These are phyloP conservation scores for Adrianichthys oophorus DNA, from an alignment of 2,797 vertebrate species.

Conservation along the genomic window DNA sequence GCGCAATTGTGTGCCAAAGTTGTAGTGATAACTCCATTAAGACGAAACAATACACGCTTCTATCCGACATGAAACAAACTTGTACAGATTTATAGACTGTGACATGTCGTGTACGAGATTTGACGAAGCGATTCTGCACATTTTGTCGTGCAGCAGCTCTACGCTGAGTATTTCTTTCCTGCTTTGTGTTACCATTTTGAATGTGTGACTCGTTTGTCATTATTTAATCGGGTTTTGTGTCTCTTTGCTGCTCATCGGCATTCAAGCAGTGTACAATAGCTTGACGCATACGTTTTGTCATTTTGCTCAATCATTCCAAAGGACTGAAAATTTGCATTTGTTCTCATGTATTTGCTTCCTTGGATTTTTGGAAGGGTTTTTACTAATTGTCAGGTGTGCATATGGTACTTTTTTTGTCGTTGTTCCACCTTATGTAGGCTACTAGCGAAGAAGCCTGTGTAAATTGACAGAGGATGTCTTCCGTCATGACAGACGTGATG, in stretches of 20 bases:
- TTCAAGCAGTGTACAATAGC: constrained; percentile 68
- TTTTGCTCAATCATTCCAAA: constrained; percentile 82
- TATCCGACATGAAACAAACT: constrained; percentile 69
- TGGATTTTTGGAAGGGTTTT: constrained; percentile 68
- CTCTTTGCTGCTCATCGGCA: constrained; percentile 64
- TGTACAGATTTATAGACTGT: constrained; percentile 83
- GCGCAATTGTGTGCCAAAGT: constrained; percentile 79
- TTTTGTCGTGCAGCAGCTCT: constrained; percentile 63
- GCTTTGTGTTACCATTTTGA: constrained; percentile 69
- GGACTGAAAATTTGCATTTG: constrained; percentile 75
- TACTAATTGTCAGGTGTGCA: constrained; percentile 71
- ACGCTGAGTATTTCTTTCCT: constrained; percentile 65
- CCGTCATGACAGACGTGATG: constrained; percentile 27
- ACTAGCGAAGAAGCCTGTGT: constrained; percentile 49
- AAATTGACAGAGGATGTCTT: constrained; percentile 49
- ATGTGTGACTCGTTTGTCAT: constrained; percentile 63
- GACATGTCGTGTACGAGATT: constrained; percentile 78
- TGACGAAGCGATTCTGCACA: constrained; percentile 65
- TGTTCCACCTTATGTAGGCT: constrained; percentile 45
- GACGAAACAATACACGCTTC: constrained; percentile 55
- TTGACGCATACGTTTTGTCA: constrained; percentile 70
- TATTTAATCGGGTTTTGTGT: constrained; percentile 58
- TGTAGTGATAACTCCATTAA: constrained; percentile 65
- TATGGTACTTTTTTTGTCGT: constrained; percentile 72
- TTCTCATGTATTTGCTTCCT: constrained; percentile 78